Evolutionary conservation across 2,113 vertebrate species (phyloP), one percentile per base, ranked within the genome.

Genomic region (Benitochromis conjunctus): DNA sequence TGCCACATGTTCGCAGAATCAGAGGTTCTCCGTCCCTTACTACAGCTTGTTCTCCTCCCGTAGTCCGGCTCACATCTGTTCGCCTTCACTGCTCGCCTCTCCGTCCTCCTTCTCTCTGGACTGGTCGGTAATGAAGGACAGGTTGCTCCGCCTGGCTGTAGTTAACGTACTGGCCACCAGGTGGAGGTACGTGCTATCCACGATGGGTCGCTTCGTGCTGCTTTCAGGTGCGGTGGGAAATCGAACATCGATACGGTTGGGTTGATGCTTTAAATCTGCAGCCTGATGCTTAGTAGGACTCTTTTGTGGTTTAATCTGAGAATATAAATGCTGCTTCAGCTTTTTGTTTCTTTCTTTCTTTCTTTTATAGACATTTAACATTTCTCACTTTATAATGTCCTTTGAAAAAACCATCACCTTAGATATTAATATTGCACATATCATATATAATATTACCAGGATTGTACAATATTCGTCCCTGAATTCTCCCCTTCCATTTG

Each of bases 1-100:
- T 98, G 98, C 98, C 98, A 99, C 98, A 99, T 99, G 88, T 95
- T 95, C 86, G 85, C 89, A 81, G 91, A 87, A 84, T 91, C 60
- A 77, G 54, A 62, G 88, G 80, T 79, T 86, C 82, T 95, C 89
- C 84, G 92, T 93, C 83, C 48, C 87, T 83, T 83, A 79, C 87
- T 85, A 78, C 92, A 85, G 91, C 92, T 82, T 87, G 84, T 88
- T 92, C 60, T 91, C 89, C 64, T 71, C 57, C 54, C 91, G 93
- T 90, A 84, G 93, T 93, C 95, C 94, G 79, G 93, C 57, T 96
- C 94, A 96, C 97, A 97, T 97, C 95, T 96, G 97, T 91, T 93
- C 88, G 91, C 91, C 71, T 78, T 82, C 86, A 56, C 88, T 77
- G 91, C 86, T 90, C 18, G 83, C 89, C 93, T 89, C 88, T 91